Evolutionary conservation across 2,113 vertebrate species (phyloP), one percentile per base, ranked within the genome.

Genomic region (Nettapus auritus): DNA sequence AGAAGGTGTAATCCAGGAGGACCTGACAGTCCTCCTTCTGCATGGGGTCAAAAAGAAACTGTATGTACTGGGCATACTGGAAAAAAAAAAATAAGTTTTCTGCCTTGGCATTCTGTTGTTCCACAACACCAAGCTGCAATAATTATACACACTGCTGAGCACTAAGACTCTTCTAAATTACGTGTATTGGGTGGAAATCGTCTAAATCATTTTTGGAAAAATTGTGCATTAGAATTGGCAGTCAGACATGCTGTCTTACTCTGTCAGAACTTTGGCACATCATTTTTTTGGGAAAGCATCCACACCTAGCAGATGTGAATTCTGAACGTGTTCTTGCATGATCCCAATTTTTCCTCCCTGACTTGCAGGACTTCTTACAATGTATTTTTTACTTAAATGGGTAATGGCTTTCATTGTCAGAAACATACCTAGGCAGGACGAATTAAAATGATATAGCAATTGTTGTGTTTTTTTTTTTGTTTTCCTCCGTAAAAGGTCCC

Each of bases 141-240:
- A 81, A 50, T 69, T 83, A 76, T 12, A 67, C 22, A 48, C 12
- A 6, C 5, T 82, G 18, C n/a, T 82, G 85, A 84, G 36, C 16
- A 81, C 29, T 75, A 55, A 70, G n/a, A 34, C 29, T 50, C 83
- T 69, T 91, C 70, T 89, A 88, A 74, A 82, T 88, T 68, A 95
- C 66, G 78, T 90, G n/a, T 56, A 76, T 33, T 56, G 79, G 87
- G 81, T 93, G 53, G 55, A 94, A 94, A 96, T 77, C 9, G 89
- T 77, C 82, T 76, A 96, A 92, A 68, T 77, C 20, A 95, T 86
- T 95, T 87, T 62, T 97, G 82, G 96, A 97, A 97, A 97, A 97
- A 94, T 60, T 94, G 94, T 77, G 94, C 94, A 94, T 14, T 94
- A 85, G 91, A 96, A 94, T 85, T 96, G 94, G 94, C 96, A 97